These are phyloP conservation scores for Mesitornis unicolor DNA, from an alignment of 2,113 vertebrate genomes.

Conservation along the genomic window DNA sequence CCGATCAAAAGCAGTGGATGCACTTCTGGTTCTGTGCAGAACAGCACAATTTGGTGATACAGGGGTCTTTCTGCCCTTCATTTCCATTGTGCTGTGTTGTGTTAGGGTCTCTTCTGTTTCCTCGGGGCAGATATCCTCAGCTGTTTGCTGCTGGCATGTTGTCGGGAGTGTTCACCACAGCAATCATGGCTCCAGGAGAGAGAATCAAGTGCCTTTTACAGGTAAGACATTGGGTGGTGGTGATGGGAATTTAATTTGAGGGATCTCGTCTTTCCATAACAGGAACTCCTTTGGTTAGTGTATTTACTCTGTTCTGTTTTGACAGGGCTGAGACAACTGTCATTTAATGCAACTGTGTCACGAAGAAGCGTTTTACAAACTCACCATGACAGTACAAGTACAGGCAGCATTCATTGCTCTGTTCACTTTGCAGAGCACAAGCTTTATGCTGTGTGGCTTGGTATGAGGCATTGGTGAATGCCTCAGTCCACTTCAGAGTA, in stretches of 20 bases:
- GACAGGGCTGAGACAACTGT: neutral
- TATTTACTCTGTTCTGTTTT: conserved; percentile 6
- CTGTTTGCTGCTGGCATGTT: conserved; percentile 96
- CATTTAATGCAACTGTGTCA: neutral
- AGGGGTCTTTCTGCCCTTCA: neutral
- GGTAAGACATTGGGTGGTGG: conserved; percentile 71
- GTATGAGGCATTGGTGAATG: neutral
- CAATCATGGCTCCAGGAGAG: conserved; percentile 96
- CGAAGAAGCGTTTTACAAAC: neutral
- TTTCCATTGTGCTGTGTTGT: neutral
- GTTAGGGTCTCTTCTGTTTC: conserved; percentile 40
- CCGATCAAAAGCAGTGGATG: neutral
- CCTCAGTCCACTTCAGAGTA: neutral
- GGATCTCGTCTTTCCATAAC: neutral
- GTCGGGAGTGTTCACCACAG: conserved; percentile 95
- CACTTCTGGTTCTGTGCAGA: neutral
- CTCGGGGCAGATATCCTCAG: conserved; percentile 86
- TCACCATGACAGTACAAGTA: neutral
- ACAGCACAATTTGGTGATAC: neutral
- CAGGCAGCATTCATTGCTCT: neutral
- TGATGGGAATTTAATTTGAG: neutral
- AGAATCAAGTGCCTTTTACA: conserved; percentile 97
- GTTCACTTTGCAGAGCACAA: neutral
- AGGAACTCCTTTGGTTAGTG: neutral
- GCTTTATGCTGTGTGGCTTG: neutral